These are phyloP conservation scores for Lagenorhynchus albirostris DNA, from an alignment of 2,113 vertebrate species.

Conservation along the genomic window DNA sequence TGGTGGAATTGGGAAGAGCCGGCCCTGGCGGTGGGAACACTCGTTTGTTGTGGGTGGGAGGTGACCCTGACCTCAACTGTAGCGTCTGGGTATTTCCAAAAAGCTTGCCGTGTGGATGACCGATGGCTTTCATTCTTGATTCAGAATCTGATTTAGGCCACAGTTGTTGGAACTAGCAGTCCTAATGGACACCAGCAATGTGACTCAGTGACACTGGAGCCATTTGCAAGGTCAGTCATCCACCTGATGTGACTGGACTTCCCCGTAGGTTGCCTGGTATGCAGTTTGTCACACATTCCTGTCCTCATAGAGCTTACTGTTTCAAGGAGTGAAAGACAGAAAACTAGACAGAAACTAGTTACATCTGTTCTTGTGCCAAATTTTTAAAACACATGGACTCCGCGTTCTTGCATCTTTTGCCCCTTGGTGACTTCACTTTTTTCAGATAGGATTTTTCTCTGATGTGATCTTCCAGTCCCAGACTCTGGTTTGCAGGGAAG, in stretches of 20 bases:
- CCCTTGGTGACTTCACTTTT: not conserved
- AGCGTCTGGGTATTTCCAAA: not conserved
- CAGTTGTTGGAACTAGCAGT: not conserved
- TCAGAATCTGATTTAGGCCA: not conserved
- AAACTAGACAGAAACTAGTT: not conserved
- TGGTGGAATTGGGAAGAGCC: not conserved
- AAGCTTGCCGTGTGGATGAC: not conserved
- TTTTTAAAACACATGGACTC: not conserved
- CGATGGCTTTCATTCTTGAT: conserved; percentile 16
- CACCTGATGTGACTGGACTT: rapidly evolving
- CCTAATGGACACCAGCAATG: rapidly evolving
- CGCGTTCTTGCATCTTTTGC: not conserved
- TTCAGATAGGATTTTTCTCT: not conserved
- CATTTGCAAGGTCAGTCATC: not conserved
- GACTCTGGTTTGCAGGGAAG: not conserved
- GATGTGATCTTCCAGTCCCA: not conserved
- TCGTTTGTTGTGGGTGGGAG: not conserved
- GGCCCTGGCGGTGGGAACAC: not conserved
- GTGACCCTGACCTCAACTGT: not conserved
- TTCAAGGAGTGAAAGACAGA: not conserved
- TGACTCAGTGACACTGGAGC: not conserved
- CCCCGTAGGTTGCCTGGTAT: not conserved
- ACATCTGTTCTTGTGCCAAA: not conserved
- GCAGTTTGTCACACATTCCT: not conserved
- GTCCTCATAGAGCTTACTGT: not conserved